Percentiles rank a stretch among this genome's conserved stretches.
Conservation (phyloP, 2,888 invertebrate species). For the Furcula furcula region DNA sequence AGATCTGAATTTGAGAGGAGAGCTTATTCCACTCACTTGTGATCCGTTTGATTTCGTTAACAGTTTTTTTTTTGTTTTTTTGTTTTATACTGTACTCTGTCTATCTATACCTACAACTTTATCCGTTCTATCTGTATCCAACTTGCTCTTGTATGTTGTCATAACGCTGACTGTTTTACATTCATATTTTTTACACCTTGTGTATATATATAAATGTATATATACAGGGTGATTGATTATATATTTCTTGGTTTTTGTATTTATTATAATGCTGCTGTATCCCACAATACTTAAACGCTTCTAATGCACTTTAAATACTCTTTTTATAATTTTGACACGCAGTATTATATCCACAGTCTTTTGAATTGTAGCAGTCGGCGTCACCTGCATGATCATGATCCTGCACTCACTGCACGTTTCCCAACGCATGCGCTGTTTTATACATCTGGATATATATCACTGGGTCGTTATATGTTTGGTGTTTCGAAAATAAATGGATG, state of each 20-base stretch:
- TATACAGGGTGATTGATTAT: conserved; percentile 7
- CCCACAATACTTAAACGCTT: neutral
- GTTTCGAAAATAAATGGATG: conserved; percentile 1
- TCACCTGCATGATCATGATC: conserved; percentile 52
- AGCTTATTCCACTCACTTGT: conserved; percentile 67
- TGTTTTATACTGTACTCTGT: conserved; percentile 64
- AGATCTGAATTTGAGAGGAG: conserved; percentile 80
- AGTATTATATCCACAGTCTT: neutral
- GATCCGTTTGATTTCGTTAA: conserved; percentile 56
- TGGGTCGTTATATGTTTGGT: conserved; percentile 6
- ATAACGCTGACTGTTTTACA: conserved; percentile 55
- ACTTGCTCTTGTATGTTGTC: conserved; percentile 50
- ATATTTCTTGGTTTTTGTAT: too few relatives aligned
- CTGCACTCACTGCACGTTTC: conserved; percentile 48
- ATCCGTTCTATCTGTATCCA: conserved; percentile 44
- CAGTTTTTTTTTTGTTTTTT: conserved; percentile 43
- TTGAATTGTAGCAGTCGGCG: conserved; percentile 52
- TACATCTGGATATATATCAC: conserved; percentile 18
- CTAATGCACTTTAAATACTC: neutral
- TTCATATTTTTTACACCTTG: conserved; percentile 29
- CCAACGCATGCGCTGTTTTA: conserved; percentile 61
- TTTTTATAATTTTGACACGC: neutral
- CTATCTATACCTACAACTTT: conserved; percentile 66
- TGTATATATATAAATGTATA: too few relatives aligned
- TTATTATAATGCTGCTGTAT: too few relatives aligned